phyloP scores from a whole-genome alignment of 2,797 vertebrate genomes.

The Arrhamphus sclerolepis region DNA sequence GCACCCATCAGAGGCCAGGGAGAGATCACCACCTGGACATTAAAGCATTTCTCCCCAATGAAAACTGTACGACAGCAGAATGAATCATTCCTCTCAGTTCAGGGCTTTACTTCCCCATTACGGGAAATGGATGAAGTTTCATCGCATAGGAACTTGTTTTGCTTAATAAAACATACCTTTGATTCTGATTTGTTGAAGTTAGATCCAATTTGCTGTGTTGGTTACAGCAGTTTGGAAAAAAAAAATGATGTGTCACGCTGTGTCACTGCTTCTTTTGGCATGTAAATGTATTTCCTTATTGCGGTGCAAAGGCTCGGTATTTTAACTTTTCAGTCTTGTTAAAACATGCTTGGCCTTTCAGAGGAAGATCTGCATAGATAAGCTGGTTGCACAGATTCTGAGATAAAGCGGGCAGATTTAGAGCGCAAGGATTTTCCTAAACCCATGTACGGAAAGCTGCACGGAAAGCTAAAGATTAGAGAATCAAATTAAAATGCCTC shows the following conservation, averaged over 20 bases:
- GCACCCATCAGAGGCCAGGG: constrained; percentile 14
- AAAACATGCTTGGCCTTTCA: constrained; percentile 46
- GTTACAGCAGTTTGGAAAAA: constrained; percentile 47
- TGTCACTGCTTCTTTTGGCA: constrained; percentile 45
- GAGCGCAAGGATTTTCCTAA: constrained; percentile 58
- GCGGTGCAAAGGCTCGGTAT: constrained; percentile 18
- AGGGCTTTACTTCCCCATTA: constrained; percentile 64
- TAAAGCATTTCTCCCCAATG: constrained; percentile 56
- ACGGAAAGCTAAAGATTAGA: constrained; percentile 35
- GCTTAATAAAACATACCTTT: constrained; percentile 69
- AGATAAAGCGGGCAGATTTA: constrained; percentile 70
- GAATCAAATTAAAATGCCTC: constrained; percentile 19
- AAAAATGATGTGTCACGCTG: constrained; percentile 53
- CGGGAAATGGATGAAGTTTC: constrained; percentile 71
- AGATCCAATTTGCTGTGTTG: constrained; percentile 30
- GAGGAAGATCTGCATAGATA: constrained; percentile 55
- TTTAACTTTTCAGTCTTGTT: constrained; percentile 40
- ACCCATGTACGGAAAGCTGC: constrained; percentile 24
- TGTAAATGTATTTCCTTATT: constrained; percentile 49
- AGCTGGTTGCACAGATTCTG: constrained; percentile 64
- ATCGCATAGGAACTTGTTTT: constrained; percentile 70
- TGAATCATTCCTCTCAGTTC: constrained; percentile 66
- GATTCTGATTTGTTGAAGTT: constrained; percentile 38
- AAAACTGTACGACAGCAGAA: constrained; percentile 58
- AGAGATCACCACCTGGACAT: constrained; percentile 52